These are phyloP conservation scores for Cladorhizidae sp. DNA, from an alignment of 37 sponge, comb jelly and placozoan genomes.

Conservation along the genomic window DNA sequence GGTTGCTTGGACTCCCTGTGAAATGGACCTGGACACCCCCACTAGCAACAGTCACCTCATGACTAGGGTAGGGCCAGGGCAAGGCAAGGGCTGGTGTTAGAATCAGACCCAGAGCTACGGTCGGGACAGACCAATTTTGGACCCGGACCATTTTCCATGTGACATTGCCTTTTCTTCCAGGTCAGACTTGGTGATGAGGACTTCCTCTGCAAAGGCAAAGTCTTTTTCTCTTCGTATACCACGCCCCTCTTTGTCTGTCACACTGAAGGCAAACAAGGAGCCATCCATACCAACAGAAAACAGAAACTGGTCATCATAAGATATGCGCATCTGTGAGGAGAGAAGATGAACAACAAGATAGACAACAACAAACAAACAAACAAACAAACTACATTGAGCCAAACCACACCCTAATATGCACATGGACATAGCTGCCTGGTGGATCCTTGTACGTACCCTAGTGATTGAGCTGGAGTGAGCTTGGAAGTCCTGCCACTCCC, in stretches of 20 bases:
- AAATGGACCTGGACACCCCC: no score
- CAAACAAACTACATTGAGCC: no score
- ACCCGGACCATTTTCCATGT: no score
- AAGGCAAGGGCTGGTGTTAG: no score
- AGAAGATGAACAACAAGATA: neutral
- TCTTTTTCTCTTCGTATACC: constrained; percentile 88
- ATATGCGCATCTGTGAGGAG: constrained; percentile 70
- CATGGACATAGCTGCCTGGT: no score
- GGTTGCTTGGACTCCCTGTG: no score
- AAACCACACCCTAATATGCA: no score
- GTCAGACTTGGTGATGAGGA: constrained; percentile 92
- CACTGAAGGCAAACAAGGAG: constrained; percentile 78
- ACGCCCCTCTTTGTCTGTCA: constrained; percentile 89
- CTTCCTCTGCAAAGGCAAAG: constrained; percentile 87
- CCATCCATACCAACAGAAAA: constrained; percentile 94
- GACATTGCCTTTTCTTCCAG: constrained; percentile 88
- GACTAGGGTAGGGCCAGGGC: no score
- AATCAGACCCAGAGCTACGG: no score
- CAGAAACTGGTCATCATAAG: constrained; percentile 90
- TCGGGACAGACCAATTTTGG: no score
- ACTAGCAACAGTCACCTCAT: no score
- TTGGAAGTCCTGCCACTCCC: constrained; percentile 88
- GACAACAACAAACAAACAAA: neutral
- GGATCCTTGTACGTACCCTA: constrained; percentile 63
- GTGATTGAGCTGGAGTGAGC: constrained; percentile 79